Percentiles rank a stretch among this genome's conserved stretches.
These are phyloP conservation scores for Lasiurus cinereus DNA, from an alignment of 2,113 vertebrate species.

Conservation along the genomic window DNA sequence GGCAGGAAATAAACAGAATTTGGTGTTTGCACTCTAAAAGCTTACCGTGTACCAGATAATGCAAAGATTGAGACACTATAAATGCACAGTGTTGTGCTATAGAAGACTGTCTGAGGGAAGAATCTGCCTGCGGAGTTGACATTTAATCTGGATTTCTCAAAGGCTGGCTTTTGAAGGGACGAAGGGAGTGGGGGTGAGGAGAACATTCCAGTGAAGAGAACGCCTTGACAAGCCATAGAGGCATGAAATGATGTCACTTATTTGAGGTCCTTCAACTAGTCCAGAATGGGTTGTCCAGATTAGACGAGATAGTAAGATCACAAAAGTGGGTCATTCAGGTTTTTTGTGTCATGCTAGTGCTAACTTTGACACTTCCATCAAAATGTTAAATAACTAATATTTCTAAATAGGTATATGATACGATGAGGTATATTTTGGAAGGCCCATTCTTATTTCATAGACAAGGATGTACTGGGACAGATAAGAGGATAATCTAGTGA, in stretches of 20 bases:
- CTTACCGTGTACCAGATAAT: not conserved
- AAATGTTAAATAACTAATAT: not conserved
- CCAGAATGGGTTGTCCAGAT: not conserved
- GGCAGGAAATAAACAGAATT: not conserved
- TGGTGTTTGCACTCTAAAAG: not conserved
- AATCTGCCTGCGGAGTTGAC: not conserved
- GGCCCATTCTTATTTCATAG: not conserved
- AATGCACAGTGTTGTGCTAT: not conserved
- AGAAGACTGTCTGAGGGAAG: not conserved
- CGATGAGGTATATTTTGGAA: not conserved
- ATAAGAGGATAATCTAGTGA: not conserved
- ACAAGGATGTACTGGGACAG: not conserved
- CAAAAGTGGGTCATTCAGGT: not conserved
- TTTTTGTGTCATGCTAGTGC: not conserved
- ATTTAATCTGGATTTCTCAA: constrained; percentile 16
- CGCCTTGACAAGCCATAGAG: not conserved
- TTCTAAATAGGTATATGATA: not conserved
- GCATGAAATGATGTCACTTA: no score
- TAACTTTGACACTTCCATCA: not conserved
- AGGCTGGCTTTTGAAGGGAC: not conserved
- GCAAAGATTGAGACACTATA: constrained; percentile 1
- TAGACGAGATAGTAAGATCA: not conserved
- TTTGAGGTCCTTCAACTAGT: not conserved
- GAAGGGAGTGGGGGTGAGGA: not conserved
- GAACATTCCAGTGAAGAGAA: not conserved